Percentiles rank a stretch among this genome's conserved stretches.
phyloP scores from a whole-genome alignment of 2,113 vertebrate genomes.

The Hystrix cristata region DNA sequence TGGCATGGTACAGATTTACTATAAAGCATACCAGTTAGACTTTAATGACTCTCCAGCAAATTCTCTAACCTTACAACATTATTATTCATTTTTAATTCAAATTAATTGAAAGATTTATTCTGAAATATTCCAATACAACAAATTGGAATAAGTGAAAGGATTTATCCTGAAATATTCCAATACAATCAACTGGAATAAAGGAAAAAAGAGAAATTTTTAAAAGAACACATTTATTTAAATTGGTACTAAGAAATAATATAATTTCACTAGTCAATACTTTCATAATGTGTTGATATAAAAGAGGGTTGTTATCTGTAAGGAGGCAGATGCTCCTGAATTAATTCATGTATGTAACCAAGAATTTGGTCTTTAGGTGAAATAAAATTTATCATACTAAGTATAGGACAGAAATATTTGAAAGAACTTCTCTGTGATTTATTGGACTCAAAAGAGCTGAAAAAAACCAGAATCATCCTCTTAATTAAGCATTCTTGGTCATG shows the following conservation, averaged over 20 bases:
- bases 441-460: constrained; percentile 62
- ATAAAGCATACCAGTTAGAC: neutral
- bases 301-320: constrained; percentile 85
- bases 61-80: neutral
- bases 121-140: constrained; percentile 63
- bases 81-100: constrained; percentile 69
- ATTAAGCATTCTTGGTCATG: constrained; percentile 52
- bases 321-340: constrained; percentile 86
- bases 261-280: constrained; percentile 75
- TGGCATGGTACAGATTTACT: neutral
- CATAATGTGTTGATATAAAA: constrained; percentile 48
- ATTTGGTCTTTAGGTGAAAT: constrained; percentile 80
- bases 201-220: constrained; percentile 56
- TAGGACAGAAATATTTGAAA: constrained; percentile 76
- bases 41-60: constrained; percentile 72
- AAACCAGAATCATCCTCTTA: constrained; percentile 25
- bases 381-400: constrained; percentile 72
- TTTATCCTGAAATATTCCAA: constrained; percentile 64
- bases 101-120: constrained; percentile 57
- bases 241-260: constrained; percentile 77
- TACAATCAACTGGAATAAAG: neutral
- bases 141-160: neutral
- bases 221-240: constrained; percentile 70
- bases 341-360: constrained; percentile 74
- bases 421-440: constrained; percentile 23